These are phyloP conservation scores for Apamea sordens DNA, from an alignment of 2,888 invertebrate species.

Conservation along the genomic window DNA sequence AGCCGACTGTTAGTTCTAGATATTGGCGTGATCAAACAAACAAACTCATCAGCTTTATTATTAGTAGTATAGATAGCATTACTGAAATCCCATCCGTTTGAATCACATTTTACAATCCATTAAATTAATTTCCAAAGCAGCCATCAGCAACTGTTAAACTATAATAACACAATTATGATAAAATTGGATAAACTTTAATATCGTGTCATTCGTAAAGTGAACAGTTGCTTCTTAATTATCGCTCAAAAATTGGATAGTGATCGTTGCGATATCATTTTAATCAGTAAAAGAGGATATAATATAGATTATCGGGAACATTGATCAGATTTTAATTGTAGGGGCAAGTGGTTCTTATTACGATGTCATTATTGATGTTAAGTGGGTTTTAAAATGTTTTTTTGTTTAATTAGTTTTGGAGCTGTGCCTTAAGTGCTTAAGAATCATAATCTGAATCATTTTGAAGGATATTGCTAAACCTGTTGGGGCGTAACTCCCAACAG, in stretches of 20 bases:
- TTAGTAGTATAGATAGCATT: neutral
- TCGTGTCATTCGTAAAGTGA: neutral
- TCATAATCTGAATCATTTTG: too few species aligned
- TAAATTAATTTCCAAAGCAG: neutral
- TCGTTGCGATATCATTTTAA: conserved; percentile 3
- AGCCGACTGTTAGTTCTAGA: too few species aligned
- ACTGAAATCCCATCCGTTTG: neutral
- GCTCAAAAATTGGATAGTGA: conserved; percentile 25
- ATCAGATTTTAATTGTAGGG: conserved; percentile 26
- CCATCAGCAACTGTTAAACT: neutral
- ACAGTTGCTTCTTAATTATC: conserved; percentile 1
- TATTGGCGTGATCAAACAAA: too few species aligned
- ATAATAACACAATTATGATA: neutral
- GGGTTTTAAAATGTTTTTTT: neutral
- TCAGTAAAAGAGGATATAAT: conserved; percentile 21
- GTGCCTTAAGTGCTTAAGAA: too few species aligned
- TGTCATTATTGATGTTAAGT: neutral
- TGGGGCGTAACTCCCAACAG: too few species aligned
- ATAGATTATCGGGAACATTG: conserved; percentile 7
- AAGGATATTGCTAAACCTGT: too few species aligned
- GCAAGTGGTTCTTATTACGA: conserved; percentile 13
- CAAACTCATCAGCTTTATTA: too few species aligned
- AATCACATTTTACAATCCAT: neutral
- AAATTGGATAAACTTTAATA: conserved; percentile 12
- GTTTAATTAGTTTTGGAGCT: neutral